Conservation (phyloP, 2,113 vertebrate genomes). For the Tichodroma muraria region DNA sequence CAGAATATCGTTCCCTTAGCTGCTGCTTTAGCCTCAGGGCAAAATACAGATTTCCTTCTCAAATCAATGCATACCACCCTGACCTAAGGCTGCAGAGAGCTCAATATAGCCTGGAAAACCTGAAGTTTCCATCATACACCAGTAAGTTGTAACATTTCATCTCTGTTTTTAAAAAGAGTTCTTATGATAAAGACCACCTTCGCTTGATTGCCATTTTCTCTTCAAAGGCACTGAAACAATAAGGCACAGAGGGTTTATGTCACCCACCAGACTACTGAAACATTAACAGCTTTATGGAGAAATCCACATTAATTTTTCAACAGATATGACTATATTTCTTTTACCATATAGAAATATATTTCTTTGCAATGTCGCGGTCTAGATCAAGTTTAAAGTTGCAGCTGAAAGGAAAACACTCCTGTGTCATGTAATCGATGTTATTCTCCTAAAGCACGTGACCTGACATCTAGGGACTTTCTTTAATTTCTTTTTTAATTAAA, state of each 20-base stretch:
- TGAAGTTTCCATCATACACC: neutral
- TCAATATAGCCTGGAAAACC: neutral
- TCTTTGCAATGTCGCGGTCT: neutral
- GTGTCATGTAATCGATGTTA: neutral
- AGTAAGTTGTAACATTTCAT: neutral
- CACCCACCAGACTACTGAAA: neutral
- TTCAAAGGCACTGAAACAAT: neutral
- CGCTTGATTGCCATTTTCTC: neutral
- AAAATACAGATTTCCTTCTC: neutral
- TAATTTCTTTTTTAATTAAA: neutral
- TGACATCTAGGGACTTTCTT: neutral
- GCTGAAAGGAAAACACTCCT: neutral
- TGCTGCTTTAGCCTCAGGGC: neutral
- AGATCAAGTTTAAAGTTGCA: neutral
- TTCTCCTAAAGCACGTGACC: neutral
- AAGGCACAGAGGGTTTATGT: neutral
- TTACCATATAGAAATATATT: neutral
- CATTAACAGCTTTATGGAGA: neutral
- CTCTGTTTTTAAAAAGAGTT: neutral
- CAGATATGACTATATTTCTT: neutral
- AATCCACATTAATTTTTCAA: neutral
- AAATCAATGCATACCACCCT: neutral
- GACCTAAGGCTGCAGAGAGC: neutral
- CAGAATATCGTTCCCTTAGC: neutral
- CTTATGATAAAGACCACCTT: neutral